Base-by-base conservation (phyloP, 1,140 invertebrate species). In the Steinernema feltiae region DNA sequence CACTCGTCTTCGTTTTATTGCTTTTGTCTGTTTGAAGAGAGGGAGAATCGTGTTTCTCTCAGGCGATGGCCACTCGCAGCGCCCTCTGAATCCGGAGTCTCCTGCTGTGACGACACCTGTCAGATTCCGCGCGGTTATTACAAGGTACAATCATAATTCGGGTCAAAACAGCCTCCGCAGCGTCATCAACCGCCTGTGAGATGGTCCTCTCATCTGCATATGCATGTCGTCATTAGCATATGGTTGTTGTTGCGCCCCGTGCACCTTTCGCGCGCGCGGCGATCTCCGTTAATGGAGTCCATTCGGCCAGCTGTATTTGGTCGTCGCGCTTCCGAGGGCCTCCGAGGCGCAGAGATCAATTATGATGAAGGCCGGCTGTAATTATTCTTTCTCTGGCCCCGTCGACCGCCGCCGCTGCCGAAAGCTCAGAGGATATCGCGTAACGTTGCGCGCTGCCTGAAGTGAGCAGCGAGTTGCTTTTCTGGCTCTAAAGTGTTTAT, bases 291-390 rank as follows among this genome's bases (percentile, higher is more conserved):
- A 27, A 63, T 63, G 53, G 3, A 3, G 3, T 7, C 15, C 24
- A 21, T n/a, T 7, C 15, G 7, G 53, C 7, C 53, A 63, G 53
- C 53, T 63, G 53, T 63, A 63, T 63, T 63, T 63, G 53, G 53
- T 63, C 53, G n/a, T 27, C 53, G 12, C 24, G 35, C 53, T 3
- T 7, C 12, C 12, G 53, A 63, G 53, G 12, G 15, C 53, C 41
- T 7, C 41, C 41, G n/a, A n/a, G n/a, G 35, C 53, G 53, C 53
- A 21, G 3, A 63, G 53, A 63, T 63, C 53, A 63, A 63, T 63
- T 63, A 63, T 63, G 53, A 63, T 27, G 24, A 63, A 63, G 53
- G 53, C 53, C 53, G 53, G 53, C 53, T 63, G 53, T 63, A 63
- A 63, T 63, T 63, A 63, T 63, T 15, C 53, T 63, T 63, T 63